Evolutionary conservation across 2,113 vertebrate genomes (phyloP), one percentile per base, ranked within the genome.

Genomic region (Rattus norvegicus): DNA sequence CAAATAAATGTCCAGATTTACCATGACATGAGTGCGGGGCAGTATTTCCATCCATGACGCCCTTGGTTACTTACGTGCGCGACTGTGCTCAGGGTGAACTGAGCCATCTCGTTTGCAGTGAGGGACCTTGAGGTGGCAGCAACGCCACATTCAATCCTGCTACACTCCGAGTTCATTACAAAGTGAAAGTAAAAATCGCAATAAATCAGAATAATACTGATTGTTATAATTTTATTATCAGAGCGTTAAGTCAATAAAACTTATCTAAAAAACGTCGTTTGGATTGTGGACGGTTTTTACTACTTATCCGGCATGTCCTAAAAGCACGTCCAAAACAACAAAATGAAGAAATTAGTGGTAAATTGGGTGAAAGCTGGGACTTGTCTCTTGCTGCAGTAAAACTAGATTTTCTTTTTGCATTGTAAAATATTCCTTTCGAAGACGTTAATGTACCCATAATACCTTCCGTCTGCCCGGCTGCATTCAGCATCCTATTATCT

Each of bases 101-200:
- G 76, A 98, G 93, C 90, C 33, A 9, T 75, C 98, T 98, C 96
- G 76, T 93, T 98, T 98, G 97, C 98, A 98, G 92, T 12, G 61
- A 96, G 95, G 98, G 98, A 98, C 99, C 99, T 99, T 99, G 98
- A 98, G 99, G 98, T 98, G 99, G 99, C 99, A 98, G 99, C 98
- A 99, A 84, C 96, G 98, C 98, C 97, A 98, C 98, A 86, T 97
- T 98, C 98, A 97, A 98, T 96, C 91, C 97, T 95, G 85, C 83
- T 59, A n/a, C 43, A 88, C 67, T 73, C 97, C 77, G 76, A 97
- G 98, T 97, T 97, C 97, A 88, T 98, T 96, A 97, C 97, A 79
- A 98, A 96, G 96, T 95, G 97, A 97, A 98, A 98, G 97, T 96
- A 97, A 98, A 98, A 98, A 97, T 96, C 87, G 80, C 96, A 90